phyloP scores from a whole-genome alignment of 1,140 invertebrate genomes.

The Eulimnadia texana region DNA sequence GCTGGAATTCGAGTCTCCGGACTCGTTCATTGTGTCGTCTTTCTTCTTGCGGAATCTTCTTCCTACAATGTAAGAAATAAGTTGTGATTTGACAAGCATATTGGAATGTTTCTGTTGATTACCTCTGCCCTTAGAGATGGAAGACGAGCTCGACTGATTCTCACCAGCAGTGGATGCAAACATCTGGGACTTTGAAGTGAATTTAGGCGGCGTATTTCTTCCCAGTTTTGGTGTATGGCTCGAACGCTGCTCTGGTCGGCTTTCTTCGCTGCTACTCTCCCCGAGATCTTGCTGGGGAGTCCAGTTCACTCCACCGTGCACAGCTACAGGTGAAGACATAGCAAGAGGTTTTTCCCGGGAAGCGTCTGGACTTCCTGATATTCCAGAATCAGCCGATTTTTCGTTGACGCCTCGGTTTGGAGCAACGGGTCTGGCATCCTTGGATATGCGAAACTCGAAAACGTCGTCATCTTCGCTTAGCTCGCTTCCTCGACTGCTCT shows the following conservation, averaged over 20 bases:
- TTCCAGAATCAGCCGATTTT: conserved; percentile 62
- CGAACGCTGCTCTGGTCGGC: background rate
- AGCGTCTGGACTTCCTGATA: conserved; percentile 40
- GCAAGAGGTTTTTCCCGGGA: conserved; percentile 21
- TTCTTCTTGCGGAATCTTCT: background rate
- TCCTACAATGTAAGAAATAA: background rate
- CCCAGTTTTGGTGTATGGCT: background rate
- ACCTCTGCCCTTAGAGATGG: background rate
- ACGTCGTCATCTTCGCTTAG: conserved; percentile 25
- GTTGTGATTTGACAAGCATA: background rate
- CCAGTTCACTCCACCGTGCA: conserved; percentile 33
- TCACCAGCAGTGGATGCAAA: conserved; percentile 33
- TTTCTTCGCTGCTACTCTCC: background rate
- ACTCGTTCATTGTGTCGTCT: background rate
- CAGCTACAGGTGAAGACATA: conserved; percentile 22
- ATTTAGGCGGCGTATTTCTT: conserved; percentile 34
- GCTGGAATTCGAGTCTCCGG: background rate
- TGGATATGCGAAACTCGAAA: conserved; percentile 37
- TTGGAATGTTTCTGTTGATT: too few relatives aligned
- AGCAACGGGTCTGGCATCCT: conserved; percentile 28
- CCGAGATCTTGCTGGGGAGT: conserved; percentile 62
- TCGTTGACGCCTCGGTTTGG: conserved; percentile 29
- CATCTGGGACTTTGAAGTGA: conserved; percentile 45
- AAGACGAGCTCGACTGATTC: background rate
- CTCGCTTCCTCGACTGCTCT: conserved; percentile 15